phyloP scores from a whole-genome alignment of 1,140 invertebrate species.

The Pogonognathellus flavescens region DNA sequence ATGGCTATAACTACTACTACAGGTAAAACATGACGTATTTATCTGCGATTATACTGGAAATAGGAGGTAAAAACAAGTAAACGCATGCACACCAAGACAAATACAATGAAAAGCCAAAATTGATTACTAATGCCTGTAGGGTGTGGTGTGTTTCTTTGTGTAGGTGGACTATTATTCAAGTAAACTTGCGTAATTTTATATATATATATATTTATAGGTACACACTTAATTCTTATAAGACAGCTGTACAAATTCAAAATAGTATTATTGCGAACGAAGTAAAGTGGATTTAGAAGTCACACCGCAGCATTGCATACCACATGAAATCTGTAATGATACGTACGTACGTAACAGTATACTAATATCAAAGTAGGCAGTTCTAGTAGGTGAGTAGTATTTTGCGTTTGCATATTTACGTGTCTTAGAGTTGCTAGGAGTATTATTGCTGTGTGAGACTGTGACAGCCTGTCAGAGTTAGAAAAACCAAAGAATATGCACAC shows the following conservation, averaged over 20 bases:
- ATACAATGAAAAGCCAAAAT: constrained; percentile 31
- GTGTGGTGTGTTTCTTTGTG: constrained; percentile 28
- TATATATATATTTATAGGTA: background rate
- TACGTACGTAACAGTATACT: background rate
- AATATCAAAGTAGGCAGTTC: background rate
- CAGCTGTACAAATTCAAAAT: background rate
- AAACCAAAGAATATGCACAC: background rate
- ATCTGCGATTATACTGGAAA: background rate
- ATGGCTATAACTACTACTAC: background rate
- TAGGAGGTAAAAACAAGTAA: background rate
- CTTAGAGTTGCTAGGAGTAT: too few relatives aligned
- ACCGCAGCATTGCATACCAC: background rate
- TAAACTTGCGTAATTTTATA: too few relatives aligned
- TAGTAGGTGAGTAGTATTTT: too few relatives aligned
- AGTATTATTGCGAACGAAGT: background rate
- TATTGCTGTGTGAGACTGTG: background rate
- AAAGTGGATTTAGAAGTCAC: constrained; percentile 5
- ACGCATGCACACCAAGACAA: background rate
- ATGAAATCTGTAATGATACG: too few relatives aligned
- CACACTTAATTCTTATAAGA: background rate
- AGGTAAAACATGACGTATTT: background rate
- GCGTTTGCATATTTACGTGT: too few relatives aligned
- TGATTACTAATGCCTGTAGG: constrained; percentile 17
- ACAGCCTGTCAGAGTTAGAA: background rate
- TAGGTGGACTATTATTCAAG: background rate